phyloP scores from a whole-genome alignment of 2,113 vertebrate species.

The Zingel zingel region DNA sequence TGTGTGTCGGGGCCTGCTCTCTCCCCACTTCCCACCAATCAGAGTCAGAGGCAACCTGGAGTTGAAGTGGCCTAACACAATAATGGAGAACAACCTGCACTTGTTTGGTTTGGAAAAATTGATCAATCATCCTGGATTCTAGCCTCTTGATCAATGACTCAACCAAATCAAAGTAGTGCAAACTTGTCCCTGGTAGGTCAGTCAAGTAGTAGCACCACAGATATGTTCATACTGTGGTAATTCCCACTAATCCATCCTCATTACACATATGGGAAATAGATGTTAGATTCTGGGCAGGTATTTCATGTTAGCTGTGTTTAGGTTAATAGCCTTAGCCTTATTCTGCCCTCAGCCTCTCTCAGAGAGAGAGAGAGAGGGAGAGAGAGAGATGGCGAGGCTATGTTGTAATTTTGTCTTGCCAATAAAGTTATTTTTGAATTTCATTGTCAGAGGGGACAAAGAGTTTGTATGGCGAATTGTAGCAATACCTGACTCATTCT shows the following conservation, averaged over 20 bases:
- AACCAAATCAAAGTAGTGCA: slow-evolving; percentile 43
- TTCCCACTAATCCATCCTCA: slow-evolving; percentile 67
- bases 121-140: slow-evolving; percentile 39
- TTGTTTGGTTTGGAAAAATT: slow-evolving; percentile 39
- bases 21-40: slow-evolving; percentile 55
- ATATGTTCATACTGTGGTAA: slow-evolving; percentile 70
- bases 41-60: slow-evolving; percentile 59
- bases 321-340: slow-evolving; percentile 87
- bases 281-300: slow-evolving; percentile 82
- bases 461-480: slow-evolving; percentile 84
- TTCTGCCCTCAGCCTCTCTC: slow-evolving; percentile 80
- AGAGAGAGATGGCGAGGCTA: slow-evolving; percentile 77
- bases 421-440: slow-evolving; percentile 87
- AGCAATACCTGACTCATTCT: slow-evolving; percentile 88
- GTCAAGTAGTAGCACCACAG: slow-evolving; percentile 60
- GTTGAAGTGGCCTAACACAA: slow-evolving; percentile 67
- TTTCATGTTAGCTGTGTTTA: slow-evolving; percentile 85
- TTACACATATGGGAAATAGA: slow-evolving; percentile 76
- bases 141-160: slow-evolving; percentile 41
- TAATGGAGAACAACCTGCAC: slow-evolving; percentile 48
- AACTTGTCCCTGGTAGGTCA: slow-evolving; percentile 50
- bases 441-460: slow-evolving; percentile 81
- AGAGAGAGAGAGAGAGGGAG: slow-evolving; percentile 65
- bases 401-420: slow-evolving; percentile 84
- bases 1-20: slow-evolving; percentile 71